Base-by-base conservation (phyloP, 2,797 vertebrate species). In the Enteromius treurensis region DNA sequence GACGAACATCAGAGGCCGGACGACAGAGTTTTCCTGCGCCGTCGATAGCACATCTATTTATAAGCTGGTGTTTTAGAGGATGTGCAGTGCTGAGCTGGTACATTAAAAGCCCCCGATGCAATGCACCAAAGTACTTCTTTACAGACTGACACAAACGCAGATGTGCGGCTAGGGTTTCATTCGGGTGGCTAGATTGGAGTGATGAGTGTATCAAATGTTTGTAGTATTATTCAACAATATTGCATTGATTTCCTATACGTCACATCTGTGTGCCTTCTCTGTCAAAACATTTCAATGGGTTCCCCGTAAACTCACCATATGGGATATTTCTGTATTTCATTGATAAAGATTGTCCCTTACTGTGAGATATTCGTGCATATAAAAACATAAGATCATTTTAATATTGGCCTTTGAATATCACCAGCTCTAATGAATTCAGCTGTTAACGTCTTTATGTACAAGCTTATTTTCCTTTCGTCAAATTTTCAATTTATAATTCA, bases 31-130 rank as follows among this genome's bases (percentile, higher is more conserved):
- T 67, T 47, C 64, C 64, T 75, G 67, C 45, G 51, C 26, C 29
- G 64, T 60, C 77, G 49, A 69, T 47, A 70, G 65, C 51, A 68
- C 65, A 76, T 23, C 71, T 83, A 70, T 62, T 64, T 77, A 74
- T 80, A 80, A 53, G n/a, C 76, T 45, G 32, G 45, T 15, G n/a
- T 73, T 76, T 58, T 45, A 73, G 77, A 62, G 37, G n/a, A 80
- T 15, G 53, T 64, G 74, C 42, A 67, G 62, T 3, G 3, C 49
- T 64, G 51, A 21, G 45, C 73, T 55, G 19, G 10, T 15, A 8
- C 73, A 49, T 4, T 10, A 55, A 37, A n/a, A 21, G 1, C 19
- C 19, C 49, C 29, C 32, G 23, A 21, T 51, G 70, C 45, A 49
- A 32, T 19, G 23, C 70, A 49, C 3, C 23, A 19, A 19, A 49